A percentile compares a stretch with the other conserved stretches of the same genome.
Evolutionary conservation across 2,113 vertebrate genomes (phyloP).

Genomic region (Brienomyrus brachyistius): DNA sequence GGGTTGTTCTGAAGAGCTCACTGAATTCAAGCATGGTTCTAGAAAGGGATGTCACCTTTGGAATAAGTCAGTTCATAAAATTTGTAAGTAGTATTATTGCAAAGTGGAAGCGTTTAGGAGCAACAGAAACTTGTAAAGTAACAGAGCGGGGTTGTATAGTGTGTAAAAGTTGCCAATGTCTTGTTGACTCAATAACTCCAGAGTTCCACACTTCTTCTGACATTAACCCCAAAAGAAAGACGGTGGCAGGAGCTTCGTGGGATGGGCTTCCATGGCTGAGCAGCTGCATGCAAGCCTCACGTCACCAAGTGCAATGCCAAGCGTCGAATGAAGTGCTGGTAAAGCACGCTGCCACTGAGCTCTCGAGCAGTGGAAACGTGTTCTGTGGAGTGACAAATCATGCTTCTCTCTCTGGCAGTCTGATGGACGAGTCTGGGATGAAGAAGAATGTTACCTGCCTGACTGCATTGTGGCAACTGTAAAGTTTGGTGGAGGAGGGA

Average conservation of each 20-base stretch:
- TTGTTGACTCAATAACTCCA: no score
- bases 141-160: no score
- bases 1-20: background rate
- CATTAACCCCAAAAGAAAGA: no score
- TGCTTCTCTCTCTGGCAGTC: background rate
- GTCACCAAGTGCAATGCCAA: background rate
- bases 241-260: no score
- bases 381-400: background rate
- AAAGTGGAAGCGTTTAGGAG: no score
- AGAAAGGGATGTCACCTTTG: background rate
- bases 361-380: background rate
- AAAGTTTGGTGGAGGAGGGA: background rate
- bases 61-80: no score
- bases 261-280: background rate
- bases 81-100: no score
- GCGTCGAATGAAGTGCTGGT: background rate
- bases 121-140: no score
- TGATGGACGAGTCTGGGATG: background rate
- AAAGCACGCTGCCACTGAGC: background rate
- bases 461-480: background rate
- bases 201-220: no score
- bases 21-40: background rate
- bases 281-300: background rate
- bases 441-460: background rate
- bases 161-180: no score